These are phyloP conservation scores for Stichodactyla mertensii DNA, from an alignment of 64 coral and sea anemone species.

Conservation along the genomic window DNA sequence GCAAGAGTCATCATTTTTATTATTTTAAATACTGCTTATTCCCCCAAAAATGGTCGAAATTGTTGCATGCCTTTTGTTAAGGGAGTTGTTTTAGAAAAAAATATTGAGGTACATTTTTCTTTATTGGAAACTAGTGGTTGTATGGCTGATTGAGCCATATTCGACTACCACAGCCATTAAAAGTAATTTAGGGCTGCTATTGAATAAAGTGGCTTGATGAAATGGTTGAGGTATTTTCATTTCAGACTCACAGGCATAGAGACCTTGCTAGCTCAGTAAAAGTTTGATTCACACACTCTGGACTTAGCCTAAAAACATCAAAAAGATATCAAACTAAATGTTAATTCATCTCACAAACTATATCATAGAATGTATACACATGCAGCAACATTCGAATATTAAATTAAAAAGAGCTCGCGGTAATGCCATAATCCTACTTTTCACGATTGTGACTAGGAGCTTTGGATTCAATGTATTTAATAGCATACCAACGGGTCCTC, in stretches of 20 bases:
- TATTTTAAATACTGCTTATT: no score
- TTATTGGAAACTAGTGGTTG: background rate
- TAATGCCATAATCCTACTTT: background rate
- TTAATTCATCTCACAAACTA: background rate
- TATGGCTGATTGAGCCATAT: background rate
- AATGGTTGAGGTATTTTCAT: constrained; percentile 4
- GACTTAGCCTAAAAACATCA: background rate
- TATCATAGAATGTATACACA: background rate
- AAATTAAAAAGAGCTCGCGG: background rate
- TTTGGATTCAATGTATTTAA: background rate
- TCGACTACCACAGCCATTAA: background rate
- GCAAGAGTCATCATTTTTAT: background rate
- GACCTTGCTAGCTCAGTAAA: background rate
- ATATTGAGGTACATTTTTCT: no score
- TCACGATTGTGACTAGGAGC: background rate
- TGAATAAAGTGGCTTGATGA: background rate
- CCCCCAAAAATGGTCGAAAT: no score
- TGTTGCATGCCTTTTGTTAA: no score
- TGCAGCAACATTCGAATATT: background rate
- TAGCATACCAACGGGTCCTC: background rate
- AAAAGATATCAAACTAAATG: background rate
- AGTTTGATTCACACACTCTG: background rate
- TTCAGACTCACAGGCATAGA: background rate
- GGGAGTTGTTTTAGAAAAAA: no score
- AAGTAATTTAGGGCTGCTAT: background rate